Percentiles rank a stretch among this genome's conserved stretches.
phyloP scores from a whole-genome alignment of 1,140 invertebrate genomes.

The Anoplophora glabripennis region DNA sequence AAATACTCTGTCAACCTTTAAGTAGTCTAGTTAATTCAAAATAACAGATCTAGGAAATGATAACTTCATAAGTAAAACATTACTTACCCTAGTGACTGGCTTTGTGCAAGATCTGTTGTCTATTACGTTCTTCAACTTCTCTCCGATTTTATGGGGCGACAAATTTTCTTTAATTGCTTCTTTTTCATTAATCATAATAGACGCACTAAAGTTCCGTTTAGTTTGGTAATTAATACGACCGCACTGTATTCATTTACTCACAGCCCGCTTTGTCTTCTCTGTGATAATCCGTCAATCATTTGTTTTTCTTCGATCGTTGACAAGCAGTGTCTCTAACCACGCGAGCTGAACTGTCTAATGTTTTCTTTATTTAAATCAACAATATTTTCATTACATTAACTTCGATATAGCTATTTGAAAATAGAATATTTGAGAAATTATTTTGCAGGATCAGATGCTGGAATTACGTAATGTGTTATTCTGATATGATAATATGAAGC shows the following conservation, averaged over 20 bases:
- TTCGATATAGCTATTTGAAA: no score
- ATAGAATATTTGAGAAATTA: no score
- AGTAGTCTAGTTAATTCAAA: no score
- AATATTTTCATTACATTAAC: no score
- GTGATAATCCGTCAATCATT: constrained; percentile 1
- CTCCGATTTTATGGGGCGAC: constrained; percentile 9
- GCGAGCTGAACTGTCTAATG: not conserved
- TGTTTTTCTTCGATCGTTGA: not conserved
- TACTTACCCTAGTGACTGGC: constrained; percentile 16
- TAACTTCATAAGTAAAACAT: constrained; percentile 8
- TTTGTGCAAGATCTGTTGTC: constrained; percentile 27
- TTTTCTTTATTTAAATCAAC: no score
- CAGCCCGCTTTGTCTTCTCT: no score
- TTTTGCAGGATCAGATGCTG: no score
- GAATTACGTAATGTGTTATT: no score
- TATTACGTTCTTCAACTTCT: constrained; percentile 21
- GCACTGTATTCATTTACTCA: no score
- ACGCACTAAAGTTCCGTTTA: not conserved
- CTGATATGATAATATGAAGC: no score
- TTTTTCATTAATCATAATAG: constrained; percentile 22
- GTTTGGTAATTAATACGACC: not conserved
- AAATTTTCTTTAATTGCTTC: constrained; percentile 13
- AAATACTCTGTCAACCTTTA: no score
- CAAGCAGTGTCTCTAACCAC: not conserved
- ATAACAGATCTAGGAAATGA: not conserved